phyloP scores from a whole-genome alignment of 1,140 invertebrate genomes.

The Diprion similis region DNA sequence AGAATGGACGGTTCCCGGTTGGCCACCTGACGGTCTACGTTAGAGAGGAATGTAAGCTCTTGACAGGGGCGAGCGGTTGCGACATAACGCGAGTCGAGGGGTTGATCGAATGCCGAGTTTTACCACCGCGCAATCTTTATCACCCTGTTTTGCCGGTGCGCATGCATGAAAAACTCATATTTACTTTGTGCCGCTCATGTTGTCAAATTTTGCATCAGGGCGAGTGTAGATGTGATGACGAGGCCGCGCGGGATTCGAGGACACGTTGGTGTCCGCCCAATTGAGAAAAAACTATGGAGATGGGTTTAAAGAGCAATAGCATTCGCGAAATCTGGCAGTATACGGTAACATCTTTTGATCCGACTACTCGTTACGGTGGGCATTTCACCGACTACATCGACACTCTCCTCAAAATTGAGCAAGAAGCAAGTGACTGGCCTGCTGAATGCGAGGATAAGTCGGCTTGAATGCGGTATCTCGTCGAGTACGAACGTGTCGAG shows the following conservation, averaged over 20 bases:
- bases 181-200: slow-evolving; percentile 43
- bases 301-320: slow-evolving; percentile 47
- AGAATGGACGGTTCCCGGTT: too few relatives aligned
- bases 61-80: too few relatives aligned
- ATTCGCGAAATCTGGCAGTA: too few relatives aligned
- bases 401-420: slow-evolving; percentile 50
- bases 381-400: slow-evolving; percentile 45
- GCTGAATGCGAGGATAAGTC: slow-evolving; percentile 36
- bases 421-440: slow-evolving; percentile 45
- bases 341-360: too few relatives aligned
- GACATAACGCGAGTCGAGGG: too few relatives aligned
- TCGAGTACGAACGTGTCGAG: slow-evolving; percentile 45
- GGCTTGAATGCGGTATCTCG: slow-evolving; percentile 40
- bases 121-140: too few relatives aligned
- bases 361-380: slow-evolving; percentile 38
- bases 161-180: slow-evolving; percentile 50
- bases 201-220: slow-evolving; percentile 13
- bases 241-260: slow-evolving; percentile 42
- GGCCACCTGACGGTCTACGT: too few relatives aligned
- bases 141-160: too few relatives aligned
- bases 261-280: slow-evolving; percentile 53
- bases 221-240: slow-evolving; percentile 27
- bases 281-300: slow-evolving; percentile 45
- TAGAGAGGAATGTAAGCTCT: too few relatives aligned
- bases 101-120: too few relatives aligned